Percentiles rank a stretch among this genome's conserved stretches.
Evolutionary conservation across 1,140 invertebrate species (phyloP).

Genomic region (Solenopsis fugax): DNA sequence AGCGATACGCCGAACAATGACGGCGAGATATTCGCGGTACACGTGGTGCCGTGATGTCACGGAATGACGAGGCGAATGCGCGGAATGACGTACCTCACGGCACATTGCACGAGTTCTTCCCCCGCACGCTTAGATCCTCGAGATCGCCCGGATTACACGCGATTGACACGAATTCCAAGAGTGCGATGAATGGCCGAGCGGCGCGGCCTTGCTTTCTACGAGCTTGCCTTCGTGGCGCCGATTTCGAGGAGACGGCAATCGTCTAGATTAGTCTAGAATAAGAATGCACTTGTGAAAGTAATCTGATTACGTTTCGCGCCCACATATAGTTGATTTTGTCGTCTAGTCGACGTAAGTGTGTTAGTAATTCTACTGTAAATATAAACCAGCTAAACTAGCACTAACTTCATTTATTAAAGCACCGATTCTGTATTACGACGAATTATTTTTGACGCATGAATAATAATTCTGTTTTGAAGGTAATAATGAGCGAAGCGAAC

Average conservation of each 20-base stretch:
- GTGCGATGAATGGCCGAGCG: conserved; percentile 33
- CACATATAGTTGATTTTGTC: neutral
- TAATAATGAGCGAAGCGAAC: neutral
- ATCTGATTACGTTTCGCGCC: neutral
- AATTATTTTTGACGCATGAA: neutral
- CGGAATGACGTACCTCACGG: conserved; percentile 36
- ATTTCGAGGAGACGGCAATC: neutral
- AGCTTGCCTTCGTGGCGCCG: neutral
- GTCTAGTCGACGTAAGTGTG: too few species aligned
- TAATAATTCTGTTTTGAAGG: neutral
- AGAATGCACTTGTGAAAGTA: neutral
- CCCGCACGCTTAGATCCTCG: conserved; percentile 36
- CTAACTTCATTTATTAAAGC: neutral
- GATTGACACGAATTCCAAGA: conserved; percentile 69
- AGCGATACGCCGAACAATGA: conserved; percentile 22
- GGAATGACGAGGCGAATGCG: conserved; percentile 66
- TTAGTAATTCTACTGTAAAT: neutral
- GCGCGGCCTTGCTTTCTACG: neutral
- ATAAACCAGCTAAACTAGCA: neutral
- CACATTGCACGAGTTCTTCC: conserved; percentile 36
- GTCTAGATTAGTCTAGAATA: neutral
- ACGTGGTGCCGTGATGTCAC: conserved; percentile 45
- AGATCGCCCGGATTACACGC: conserved; percentile 58
- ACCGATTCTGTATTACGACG: neutral
- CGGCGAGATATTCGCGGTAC: conserved; percentile 3